A percentile compares a stretch with the other conserved stretches of the same genome.
Evolutionary conservation across 2,797 vertebrate genomes (phyloP).

Genomic region (Phataginus tricuspis): DNA sequence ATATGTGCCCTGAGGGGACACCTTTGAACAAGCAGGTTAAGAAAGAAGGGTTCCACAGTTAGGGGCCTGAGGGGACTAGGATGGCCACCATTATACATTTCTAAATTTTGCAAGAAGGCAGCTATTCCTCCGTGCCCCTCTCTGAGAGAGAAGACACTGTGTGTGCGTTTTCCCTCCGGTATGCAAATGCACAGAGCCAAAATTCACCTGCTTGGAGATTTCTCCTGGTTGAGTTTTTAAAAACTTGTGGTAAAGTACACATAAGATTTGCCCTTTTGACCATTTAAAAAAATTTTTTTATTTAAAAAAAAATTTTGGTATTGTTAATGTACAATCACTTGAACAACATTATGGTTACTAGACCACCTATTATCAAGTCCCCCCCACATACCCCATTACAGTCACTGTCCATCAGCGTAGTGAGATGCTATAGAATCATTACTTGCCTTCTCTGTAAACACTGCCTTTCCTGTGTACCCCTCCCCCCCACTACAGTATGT

Average conservation of each 20-base stretch:
- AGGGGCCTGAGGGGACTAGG: background rate
- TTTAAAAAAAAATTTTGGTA: too few relatives aligned
- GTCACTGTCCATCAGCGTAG: too few relatives aligned
- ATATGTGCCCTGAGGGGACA: background rate
- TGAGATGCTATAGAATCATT: too few relatives aligned
- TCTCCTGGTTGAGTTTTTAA: background rate
- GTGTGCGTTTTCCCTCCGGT: background rate
- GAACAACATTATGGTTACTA: too few relatives aligned
- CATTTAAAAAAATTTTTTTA: too few relatives aligned
- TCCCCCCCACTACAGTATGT: too few relatives aligned
- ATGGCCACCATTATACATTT: accelerated
- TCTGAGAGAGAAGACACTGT: background rate
- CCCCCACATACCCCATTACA: too few relatives aligned
- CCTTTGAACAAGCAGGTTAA: background rate
- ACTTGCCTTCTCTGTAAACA: too few relatives aligned
- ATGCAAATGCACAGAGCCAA: background rate
- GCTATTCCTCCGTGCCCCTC: background rate
- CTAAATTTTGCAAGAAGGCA: background rate
- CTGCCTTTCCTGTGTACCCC: too few relatives aligned
- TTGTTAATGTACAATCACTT: too few relatives aligned
- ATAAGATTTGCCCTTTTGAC: background rate
- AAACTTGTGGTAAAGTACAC: background rate
- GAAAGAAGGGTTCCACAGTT: background rate
- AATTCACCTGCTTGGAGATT: background rate
- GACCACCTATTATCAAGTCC: too few relatives aligned